Conservation (phyloP, 2,113 vertebrate species). For the Hystrix brachyura region DNA sequence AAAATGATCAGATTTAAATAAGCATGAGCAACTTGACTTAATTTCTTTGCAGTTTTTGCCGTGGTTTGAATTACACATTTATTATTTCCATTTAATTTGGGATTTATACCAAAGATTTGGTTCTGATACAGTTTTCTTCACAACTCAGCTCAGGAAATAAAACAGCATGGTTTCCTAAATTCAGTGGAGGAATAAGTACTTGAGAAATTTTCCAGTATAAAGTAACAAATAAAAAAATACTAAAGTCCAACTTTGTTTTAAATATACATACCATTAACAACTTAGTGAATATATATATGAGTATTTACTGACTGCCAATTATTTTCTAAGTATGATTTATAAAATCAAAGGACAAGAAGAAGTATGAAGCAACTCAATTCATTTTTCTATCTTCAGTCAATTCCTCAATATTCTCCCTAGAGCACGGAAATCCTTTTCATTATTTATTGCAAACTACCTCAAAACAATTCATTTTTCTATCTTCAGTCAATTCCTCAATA, state of each 20-base stretch:
- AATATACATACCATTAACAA: not conserved
- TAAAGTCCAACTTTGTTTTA: not conserved
- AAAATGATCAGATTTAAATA: not conserved
- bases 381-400: not conserved
- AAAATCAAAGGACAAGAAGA: not conserved
- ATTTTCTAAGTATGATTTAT: not conserved
- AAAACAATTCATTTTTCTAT: not conserved
- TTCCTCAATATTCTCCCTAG: not conserved
- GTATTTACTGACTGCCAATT: not conserved
- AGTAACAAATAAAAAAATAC: not conserved
- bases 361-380: not conserved
- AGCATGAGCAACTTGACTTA: not conserved
- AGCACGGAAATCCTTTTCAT: no score
- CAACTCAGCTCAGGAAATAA: not conserved
- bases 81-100: not conserved
- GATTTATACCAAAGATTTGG: constrained; percentile 10
- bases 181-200: not conserved
- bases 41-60: not conserved
- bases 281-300: not conserved
- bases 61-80: not conserved
- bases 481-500: not conserved
- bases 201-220: not conserved
- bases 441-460: no score
- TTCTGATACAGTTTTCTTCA: not conserved
- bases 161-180: not conserved